Evolutionary conservation across 2,797 vertebrate species (phyloP).

Genomic region (Falco rusticolus): DNA sequence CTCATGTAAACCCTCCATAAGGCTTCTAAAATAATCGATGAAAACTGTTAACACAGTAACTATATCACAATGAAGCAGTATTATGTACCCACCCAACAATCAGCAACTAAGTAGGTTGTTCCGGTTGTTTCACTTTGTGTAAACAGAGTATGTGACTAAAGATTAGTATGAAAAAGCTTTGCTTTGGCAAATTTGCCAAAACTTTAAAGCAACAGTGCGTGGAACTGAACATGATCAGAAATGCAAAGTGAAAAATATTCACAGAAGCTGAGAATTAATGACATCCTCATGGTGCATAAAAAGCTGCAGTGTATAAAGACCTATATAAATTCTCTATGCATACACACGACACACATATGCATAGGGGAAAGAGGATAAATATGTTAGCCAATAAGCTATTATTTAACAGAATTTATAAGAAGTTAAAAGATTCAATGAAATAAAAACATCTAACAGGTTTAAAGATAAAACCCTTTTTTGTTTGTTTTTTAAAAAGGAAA

Average conservation of each 20-base stretch:
- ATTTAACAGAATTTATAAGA: not conserved
- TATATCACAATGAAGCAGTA: not conserved
- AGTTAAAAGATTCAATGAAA: not conserved
- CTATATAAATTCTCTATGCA: not conserved
- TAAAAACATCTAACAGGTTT: not conserved
- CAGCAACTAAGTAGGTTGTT: not conserved
- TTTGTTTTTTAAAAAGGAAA: not conserved
- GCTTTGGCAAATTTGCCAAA: not conserved
- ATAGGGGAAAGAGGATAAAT: not conserved
- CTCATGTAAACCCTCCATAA: not conserved
- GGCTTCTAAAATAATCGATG: not conserved
- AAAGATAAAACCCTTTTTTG: not conserved
- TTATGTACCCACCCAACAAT: not conserved
- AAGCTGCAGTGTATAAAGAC: not conserved
- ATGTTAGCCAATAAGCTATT: not conserved
- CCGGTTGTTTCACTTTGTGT: not conserved
- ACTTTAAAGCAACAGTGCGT: not conserved
- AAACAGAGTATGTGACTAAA: not conserved
- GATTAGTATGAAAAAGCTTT: not conserved
- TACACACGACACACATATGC: not conserved
- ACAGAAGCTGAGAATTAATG: not conserved
- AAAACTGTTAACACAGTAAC: not conserved
- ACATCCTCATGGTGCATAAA: not conserved
- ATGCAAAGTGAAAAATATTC: not conserved
- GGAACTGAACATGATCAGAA: not conserved